Base-by-base conservation (phyloP, 1,140 invertebrate genomes). In the Ips typographus region DNA sequence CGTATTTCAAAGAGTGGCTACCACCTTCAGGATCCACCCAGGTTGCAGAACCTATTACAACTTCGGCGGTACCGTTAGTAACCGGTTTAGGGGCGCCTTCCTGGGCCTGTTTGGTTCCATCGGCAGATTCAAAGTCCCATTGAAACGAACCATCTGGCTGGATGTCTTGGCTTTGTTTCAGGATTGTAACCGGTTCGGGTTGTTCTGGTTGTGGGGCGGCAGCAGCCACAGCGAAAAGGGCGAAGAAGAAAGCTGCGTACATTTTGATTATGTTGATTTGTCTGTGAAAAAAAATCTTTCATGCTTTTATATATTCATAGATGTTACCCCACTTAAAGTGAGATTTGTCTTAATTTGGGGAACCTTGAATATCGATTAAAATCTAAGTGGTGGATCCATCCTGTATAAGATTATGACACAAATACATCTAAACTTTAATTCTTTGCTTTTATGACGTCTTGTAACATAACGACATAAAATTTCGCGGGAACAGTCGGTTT, bases 11-110 rank as follows among this genome's bases (percentile, higher is more conserved):
- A 43, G 78, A 79, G 65, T 88, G 84, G 4, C 83, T 71, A 39
- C 83, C 83, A 5, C 88, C 88, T 67, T 89, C 86, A 4, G 87
- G 86, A 65, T 86, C 86, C 5, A 84, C 86, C 76, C 89, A 91
- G 6, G 86, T 85, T 76, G 86, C 90, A 1, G 85, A 85, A 1
- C 88, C 89, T 39, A 80, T 77, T 71, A 87, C 84, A 1, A 87
- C 86, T 60, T 86, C 82, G 61, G 83, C 89, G 80, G 88, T 82
- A 69, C 78, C 82, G 44, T 80, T 77, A 36, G 65, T 75, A n/a
- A 83, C 80, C 49, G 85, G 72, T 69, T 8, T 40, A 6, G 39
- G 7, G 3, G 47, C n/a, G 5, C 52, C 60, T 2, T 39, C 36
- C 59, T 69, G 59, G 0, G 62, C 59, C 39, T 69, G 67, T 42